These are phyloP conservation scores for Coptodon rendalli DNA, from an alignment of 2,113 vertebrate species.

Conservation along the genomic window DNA sequence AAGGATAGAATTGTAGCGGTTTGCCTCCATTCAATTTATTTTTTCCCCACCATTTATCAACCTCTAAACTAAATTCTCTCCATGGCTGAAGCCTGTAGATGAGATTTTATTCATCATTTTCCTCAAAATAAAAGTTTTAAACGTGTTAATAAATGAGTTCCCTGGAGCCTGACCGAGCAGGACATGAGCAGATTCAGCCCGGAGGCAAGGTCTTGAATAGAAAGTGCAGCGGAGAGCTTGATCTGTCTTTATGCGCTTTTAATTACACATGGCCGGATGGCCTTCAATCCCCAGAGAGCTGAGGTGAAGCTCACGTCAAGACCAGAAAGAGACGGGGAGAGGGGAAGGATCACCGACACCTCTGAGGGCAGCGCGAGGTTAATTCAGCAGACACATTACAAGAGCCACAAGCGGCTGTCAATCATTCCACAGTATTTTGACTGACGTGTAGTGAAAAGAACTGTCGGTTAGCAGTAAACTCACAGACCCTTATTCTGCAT, in stretches of 20 bases:
- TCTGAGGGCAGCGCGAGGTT: not conserved
- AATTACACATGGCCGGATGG: conserved; percentile 63
- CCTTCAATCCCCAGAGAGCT: conserved; percentile 46
- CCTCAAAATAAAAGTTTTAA: conserved; percentile 17
- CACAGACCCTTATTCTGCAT: not conserved
- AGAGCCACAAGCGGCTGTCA: conserved; percentile 38
- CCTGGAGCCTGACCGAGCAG: conserved; percentile 20
- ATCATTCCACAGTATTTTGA: conserved; percentile 23
- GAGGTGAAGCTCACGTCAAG: conserved; percentile 28
- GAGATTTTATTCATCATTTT: not conserved
- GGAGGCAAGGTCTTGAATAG: conserved; percentile 12
- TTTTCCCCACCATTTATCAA: not conserved
- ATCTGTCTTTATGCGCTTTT: conserved; percentile 66
- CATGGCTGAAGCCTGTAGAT: not conserved
- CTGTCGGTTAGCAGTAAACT: not conserved
- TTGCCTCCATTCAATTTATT: not conserved
- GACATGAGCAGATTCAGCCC: conserved; percentile 18
- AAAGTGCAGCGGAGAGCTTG: conserved; percentile 41
- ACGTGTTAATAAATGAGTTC: conserved; percentile 21
- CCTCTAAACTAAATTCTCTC: not conserved
- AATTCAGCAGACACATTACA: conserved; percentile 30
- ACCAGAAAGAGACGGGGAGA: not conserved
- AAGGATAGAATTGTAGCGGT: not conserved
- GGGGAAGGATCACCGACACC: not conserved
- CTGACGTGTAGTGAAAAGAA: conserved; percentile 13